Evolutionary conservation across 2,888 invertebrate genomes (phyloP).

Genomic region (Lymantria monacha): DNA sequence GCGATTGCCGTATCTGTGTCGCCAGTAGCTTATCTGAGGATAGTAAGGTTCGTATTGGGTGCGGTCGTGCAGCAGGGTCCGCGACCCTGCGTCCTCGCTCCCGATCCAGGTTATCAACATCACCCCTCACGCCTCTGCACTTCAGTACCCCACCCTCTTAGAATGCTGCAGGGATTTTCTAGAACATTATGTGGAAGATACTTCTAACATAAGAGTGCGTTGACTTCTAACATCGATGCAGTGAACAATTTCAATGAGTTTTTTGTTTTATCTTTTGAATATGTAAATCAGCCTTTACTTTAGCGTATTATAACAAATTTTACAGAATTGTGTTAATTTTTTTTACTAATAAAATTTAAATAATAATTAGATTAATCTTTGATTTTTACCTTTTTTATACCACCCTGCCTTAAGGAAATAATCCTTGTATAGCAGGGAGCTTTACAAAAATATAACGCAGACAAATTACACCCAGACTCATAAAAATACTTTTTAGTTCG

Average conservation of each 20-base stretch:
- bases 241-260: constrained; percentile 22
- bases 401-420: too few relatives aligned
- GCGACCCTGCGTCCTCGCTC: constrained; percentile 75
- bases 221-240: constrained; percentile 53
- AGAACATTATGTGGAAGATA: constrained; percentile 69
- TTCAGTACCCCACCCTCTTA: constrained; percentile 40
- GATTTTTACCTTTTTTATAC: too few relatives aligned
- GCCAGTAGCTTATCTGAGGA: constrained; percentile 42
- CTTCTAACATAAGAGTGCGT: constrained; percentile 67
- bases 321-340: not conserved
- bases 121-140: constrained; percentile 46
- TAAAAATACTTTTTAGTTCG: too few relatives aligned
- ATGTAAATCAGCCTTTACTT: not conserved
- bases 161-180: constrained; percentile 71
- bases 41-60: constrained; percentile 56
- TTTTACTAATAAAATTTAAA: too few relatives aligned
- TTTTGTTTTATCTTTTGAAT: constrained; percentile 17
- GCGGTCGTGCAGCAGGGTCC: constrained; percentile 72
- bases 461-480: too few relatives aligned
- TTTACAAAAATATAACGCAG: too few relatives aligned
- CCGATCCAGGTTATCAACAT: constrained; percentile 79
- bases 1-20: constrained; percentile 16
- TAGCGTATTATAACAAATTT: not conserved
- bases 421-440: too few relatives aligned
- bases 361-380: too few relatives aligned